Percentiles rank a stretch among this genome's conserved stretches.
Evolutionary conservation across 2,797 vertebrate genomes (phyloP).

Genomic region (Chanos chanos): DNA sequence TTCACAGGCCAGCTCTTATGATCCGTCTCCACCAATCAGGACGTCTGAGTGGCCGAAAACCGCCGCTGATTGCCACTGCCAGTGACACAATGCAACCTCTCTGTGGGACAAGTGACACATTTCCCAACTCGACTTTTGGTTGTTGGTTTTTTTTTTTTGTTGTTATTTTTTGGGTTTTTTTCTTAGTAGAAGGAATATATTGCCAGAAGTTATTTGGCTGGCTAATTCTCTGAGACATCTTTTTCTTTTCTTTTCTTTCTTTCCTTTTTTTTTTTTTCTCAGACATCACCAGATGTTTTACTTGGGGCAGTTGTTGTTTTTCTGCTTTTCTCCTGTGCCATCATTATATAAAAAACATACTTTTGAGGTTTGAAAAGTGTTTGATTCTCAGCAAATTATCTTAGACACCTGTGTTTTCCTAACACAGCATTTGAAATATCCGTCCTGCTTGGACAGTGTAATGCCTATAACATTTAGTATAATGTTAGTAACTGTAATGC

Average conservation of each 20-base stretch:
- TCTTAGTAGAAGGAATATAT: too few relatives aligned
- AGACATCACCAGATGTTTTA: not conserved
- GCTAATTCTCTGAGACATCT: not conserved
- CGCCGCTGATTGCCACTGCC: constrained; percentile 50
- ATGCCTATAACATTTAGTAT: too few relatives aligned
- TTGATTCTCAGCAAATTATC: not conserved
- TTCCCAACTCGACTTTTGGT: constrained; percentile 7
- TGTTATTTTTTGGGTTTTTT: too few relatives aligned
- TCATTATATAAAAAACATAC: not conserved
- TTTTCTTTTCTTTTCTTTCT: too few relatives aligned
- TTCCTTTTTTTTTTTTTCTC: too few relatives aligned
- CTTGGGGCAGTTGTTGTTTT: not conserved
- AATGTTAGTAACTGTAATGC: too few relatives aligned
- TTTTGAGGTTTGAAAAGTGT: not conserved
- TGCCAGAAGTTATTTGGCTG: not conserved
- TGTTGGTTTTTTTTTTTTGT: too few relatives aligned
- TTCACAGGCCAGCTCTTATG: constrained; percentile 51
- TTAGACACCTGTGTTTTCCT: not conserved
- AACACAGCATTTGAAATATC: not conserved
- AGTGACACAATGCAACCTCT: constrained; percentile 14
- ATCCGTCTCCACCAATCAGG: constrained; percentile 53
- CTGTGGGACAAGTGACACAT: constrained; percentile 5
- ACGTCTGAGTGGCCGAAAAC: constrained; percentile 43
- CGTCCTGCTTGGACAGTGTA: not conserved
- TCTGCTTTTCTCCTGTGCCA: too few relatives aligned